These are phyloP conservation scores for Callospermophilus lateralis DNA, from an alignment of 2,113 vertebrate species.

Conservation along the genomic window DNA sequence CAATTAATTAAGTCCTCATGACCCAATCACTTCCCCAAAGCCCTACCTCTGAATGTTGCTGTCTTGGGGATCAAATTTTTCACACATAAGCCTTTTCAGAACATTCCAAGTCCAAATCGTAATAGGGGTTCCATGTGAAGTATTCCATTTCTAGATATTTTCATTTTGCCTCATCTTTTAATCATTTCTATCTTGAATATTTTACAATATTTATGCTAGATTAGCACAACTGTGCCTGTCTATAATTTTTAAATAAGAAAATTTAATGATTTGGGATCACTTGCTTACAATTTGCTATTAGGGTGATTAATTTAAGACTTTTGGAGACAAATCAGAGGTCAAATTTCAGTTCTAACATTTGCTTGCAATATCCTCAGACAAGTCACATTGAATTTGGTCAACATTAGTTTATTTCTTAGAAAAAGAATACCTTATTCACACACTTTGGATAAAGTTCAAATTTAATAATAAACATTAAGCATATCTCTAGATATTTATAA, in stretches of 20 bases:
- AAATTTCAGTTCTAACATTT: not conserved
- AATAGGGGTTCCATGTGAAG: not conserved
- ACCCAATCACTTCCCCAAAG: too few relatives aligned
- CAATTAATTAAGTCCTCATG: too few relatives aligned
- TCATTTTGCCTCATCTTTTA: not conserved
- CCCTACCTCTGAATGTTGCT: not conserved
- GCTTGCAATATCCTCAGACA: too few relatives aligned
- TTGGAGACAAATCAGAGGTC: not conserved
- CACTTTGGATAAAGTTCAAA: not conserved
- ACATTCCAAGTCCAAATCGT: not conserved
- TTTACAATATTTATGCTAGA: not conserved
- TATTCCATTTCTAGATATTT: not conserved
- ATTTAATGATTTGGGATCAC: not conserved
- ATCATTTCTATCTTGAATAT: not conserved
- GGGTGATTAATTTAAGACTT: not conserved
- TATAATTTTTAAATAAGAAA: not conserved
- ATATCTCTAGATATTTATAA: not conserved
- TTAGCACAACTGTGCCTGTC: not conserved
- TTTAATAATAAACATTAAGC: not conserved
- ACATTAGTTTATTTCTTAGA: not conserved
- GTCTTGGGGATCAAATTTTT: not conserved
- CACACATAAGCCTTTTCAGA: not conserved
- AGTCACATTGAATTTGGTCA: not conserved
- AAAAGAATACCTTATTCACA: not conserved
- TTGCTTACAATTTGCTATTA: not conserved